phyloP scores from a whole-genome alignment of 2,113 vertebrate species.

The Apodemus sylvaticus region DNA sequence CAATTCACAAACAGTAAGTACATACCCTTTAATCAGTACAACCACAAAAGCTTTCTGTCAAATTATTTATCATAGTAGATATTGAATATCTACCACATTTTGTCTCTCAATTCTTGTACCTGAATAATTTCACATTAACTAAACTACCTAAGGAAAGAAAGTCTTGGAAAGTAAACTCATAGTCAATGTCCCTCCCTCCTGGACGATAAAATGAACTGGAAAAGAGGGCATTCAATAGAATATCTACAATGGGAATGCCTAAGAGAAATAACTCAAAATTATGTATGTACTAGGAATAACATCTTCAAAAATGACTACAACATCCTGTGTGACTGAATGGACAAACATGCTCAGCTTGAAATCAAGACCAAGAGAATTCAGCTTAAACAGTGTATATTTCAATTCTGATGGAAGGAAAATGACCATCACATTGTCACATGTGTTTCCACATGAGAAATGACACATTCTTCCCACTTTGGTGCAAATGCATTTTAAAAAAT shows the following conservation, averaged over 20 bases:
- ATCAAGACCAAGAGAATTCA: background rate
- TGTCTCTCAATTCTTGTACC: slow-evolving; percentile 11
- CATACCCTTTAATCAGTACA: background rate
- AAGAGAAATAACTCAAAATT: slow-evolving; percentile 1
- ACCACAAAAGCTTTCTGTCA: background rate
- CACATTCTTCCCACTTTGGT: background rate
- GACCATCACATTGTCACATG: slow-evolving; percentile 11
- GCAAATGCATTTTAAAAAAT: slow-evolving; percentile 46
- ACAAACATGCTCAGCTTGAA: background rate
- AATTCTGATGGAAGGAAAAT: slow-evolving; percentile 34
- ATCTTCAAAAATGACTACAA: background rate
- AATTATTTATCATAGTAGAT: background rate
- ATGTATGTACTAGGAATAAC: background rate
- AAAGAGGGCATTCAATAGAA: background rate
- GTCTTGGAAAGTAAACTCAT: background rate
- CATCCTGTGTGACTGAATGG: background rate
- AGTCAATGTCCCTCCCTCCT: background rate
- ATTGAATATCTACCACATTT: background rate
- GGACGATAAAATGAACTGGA: background rate
- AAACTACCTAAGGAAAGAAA: slow-evolving; percentile 30
- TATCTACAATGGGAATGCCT: background rate
- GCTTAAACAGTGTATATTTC: slow-evolving; percentile 28
- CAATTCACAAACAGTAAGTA: background rate
- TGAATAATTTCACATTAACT: background rate
- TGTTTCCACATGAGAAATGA: slow-evolving; percentile 18